Evolutionary conservation across 2,797 vertebrate genomes (phyloP), one percentile per base, ranked within the genome.

Genomic region (Epinephelus awoara): DNA sequence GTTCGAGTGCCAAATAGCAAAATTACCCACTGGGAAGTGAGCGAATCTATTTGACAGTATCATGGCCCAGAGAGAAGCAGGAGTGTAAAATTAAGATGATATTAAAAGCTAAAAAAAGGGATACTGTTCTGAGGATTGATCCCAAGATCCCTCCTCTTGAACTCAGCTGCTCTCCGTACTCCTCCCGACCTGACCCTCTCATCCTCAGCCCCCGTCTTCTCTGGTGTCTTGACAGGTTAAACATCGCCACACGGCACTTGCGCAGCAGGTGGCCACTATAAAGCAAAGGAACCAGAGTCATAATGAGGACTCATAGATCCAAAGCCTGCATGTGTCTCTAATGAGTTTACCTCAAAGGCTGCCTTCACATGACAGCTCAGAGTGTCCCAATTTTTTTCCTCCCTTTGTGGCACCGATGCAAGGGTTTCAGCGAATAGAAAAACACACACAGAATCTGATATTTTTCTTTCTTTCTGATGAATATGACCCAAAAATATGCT

Each of bases 41-140:
- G 66, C 73, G 85, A 80, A 67, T 86, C 78, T 88, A 82, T 75
- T 73, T 86, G 86, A 84, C 81, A 77, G 75, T 63, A 72, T 80
- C 75, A 10, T 5, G 49, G 67, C 70, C 62, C 57, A 17, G 71
- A 79, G 69, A 71, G 78, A 81, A 49, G 15, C 58, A 34, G 57
- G 40, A 47, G 62, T 61, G 62, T 77, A 61, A 65, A 80, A 80
- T 55, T 38, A 62, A 77, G 65, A 75, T 42, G 59, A 76, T 85
- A 75, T 77, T 75, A 75, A 80, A 80, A 68, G 77, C 65, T 50
- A 49, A 59, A 81, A 85, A 85, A 63, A 10, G 38, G 18, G 72
- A 73, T n/a, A 62, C 49, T 49, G 42, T 49, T 18, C 46, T 46
- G 57, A 71, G 59, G 40, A 61, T 56, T 67, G 47, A 85, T 82